Evolutionary conservation across 2,888 invertebrate species (phyloP).

Genomic region (Peribatodes rhomboidaria): DNA sequence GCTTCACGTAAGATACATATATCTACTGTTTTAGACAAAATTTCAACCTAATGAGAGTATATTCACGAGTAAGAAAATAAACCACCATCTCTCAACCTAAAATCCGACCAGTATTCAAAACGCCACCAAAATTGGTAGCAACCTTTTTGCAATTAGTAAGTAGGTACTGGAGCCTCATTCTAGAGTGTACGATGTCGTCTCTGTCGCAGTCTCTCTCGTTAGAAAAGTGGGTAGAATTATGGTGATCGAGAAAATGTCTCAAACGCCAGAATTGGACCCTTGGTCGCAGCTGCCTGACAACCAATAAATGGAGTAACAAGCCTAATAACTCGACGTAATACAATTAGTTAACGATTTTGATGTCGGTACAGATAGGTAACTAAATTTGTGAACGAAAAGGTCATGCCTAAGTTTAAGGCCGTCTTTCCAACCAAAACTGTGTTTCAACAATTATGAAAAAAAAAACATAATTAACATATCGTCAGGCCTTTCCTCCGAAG

Average conservation of each 20-base stretch:
- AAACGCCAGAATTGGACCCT: too few species aligned
- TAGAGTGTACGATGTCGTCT: too few species aligned
- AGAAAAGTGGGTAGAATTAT: too few species aligned
- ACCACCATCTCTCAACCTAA: constrained; percentile 2
- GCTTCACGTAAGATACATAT: too few species aligned
- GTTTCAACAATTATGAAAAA: too few species aligned
- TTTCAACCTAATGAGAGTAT: not conserved
- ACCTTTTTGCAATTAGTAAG: constrained; percentile 27
- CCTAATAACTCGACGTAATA: constrained; percentile 36
- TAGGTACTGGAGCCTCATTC: too few species aligned
- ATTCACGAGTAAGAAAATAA: not conserved
- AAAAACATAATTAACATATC: too few species aligned
- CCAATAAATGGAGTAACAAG: constrained; percentile 31
- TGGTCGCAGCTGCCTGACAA: constrained; percentile 32
- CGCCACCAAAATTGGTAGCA: constrained; percentile 11
- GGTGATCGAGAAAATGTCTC: too few species aligned
- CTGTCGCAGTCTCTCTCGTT: too few species aligned
- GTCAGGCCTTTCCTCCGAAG: too few species aligned
- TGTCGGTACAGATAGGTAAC: constrained; percentile 19
- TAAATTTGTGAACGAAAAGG: constrained; percentile 31
- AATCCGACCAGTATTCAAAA: constrained; percentile 9
- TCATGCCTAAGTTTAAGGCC: too few species aligned
- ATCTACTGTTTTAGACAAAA: not conserved
- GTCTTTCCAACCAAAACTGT: too few species aligned
- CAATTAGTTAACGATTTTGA: constrained; percentile 42